These are phyloP conservation scores for Prenolepis imparis DNA, from an alignment of 2,888 invertebrate genomes.

Conservation along the genomic window DNA sequence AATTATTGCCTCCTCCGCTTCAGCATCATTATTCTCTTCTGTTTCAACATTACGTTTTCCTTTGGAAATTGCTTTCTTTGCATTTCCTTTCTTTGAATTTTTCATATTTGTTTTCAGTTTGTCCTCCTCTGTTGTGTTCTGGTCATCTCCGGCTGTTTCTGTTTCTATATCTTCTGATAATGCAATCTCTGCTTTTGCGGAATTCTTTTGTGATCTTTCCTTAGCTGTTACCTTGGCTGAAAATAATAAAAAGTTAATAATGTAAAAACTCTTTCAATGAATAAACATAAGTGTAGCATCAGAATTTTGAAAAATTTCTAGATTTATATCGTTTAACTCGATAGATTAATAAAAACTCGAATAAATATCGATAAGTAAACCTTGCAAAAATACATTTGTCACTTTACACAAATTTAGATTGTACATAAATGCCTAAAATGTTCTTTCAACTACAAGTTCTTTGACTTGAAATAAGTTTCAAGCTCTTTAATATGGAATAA, in stretches of 20 bases:
- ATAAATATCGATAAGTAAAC: not conserved
- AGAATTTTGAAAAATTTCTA: no score
- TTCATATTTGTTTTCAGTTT: conserved; percentile 57
- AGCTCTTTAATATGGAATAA: not conserved
- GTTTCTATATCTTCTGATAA: not conserved
- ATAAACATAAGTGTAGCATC: no score
- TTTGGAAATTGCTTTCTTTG: conserved; percentile 21
- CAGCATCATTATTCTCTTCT: conserved; percentile 26
- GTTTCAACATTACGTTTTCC: conserved; percentile 22
- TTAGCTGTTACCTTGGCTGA: conserved; percentile 63
- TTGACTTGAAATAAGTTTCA: not conserved
- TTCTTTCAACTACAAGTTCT: not conserved
- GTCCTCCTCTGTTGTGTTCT: conserved; percentile 41
- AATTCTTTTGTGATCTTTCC: conserved; percentile 59
- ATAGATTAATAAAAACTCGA: conserved; percentile 11
- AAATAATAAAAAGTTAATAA: not conserved
- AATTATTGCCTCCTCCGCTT: conserved; percentile 18
- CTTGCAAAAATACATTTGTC: not conserved
- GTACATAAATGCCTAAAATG: not conserved
- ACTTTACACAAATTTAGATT: conserved; percentile 3
- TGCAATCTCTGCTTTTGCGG: not conserved
- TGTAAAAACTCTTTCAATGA: no score
- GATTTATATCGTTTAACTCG: not conserved
- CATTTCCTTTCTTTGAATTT: conserved; percentile 30
- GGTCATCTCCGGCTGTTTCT: not conserved